Percentiles rank a stretch among this genome's conserved stretches.
These are phyloP conservation scores for Listronotus oregonensis DNA, from an alignment of 1,140 invertebrate genomes.

Conservation along the genomic window DNA sequence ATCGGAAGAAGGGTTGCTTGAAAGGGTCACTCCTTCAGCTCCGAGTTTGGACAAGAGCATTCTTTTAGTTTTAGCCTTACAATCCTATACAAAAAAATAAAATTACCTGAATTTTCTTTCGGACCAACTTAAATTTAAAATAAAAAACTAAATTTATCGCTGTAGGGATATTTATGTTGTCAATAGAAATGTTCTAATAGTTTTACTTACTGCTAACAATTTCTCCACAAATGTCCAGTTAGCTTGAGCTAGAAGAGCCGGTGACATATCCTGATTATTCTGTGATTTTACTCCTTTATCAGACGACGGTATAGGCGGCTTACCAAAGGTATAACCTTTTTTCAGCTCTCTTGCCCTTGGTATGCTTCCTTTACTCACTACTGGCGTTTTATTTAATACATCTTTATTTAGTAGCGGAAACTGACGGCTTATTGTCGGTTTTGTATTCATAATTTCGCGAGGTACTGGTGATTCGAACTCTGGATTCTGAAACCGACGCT, in stretches of 20 bases:
- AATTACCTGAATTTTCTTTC: too few relatives aligned
- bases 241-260: slow-evolving; percentile 90
- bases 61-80: slow-evolving; percentile 92
- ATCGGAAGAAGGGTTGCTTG: slow-evolving; percentile 63
- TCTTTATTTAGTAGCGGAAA: slow-evolving; percentile 81
- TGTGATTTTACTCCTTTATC: slow-evolving; percentile 58
- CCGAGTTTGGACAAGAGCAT: slow-evolving; percentile 99
- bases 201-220: slow-evolving; percentile 78
- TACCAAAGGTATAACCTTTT: slow-evolving; percentile 44
- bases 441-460: slow-evolving; percentile 69
- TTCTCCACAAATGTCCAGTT: slow-evolving; percentile 99
- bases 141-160: too few relatives aligned
- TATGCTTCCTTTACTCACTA: slow-evolving; percentile 55
- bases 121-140: too few relatives aligned
- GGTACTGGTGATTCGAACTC: slow-evolving; percentile 81
- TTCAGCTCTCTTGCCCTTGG: slow-evolving; percentile 51
- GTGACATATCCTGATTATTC: slow-evolving; percentile 66
- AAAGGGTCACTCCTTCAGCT: slow-evolving; percentile 85
- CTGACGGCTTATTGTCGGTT: slow-evolving; percentile 58
- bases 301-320: slow-evolving; percentile 38
- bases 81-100: slow-evolving; percentile 69
- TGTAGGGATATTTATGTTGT: too few relatives aligned
- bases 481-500: slow-evolving; percentile 73
- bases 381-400: slow-evolving; percentile 64
- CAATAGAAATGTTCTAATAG: too few relatives aligned